Evolutionary conservation across 2,797 vertebrate species (phyloP).

Genomic region (Octomys mimax): DNA sequence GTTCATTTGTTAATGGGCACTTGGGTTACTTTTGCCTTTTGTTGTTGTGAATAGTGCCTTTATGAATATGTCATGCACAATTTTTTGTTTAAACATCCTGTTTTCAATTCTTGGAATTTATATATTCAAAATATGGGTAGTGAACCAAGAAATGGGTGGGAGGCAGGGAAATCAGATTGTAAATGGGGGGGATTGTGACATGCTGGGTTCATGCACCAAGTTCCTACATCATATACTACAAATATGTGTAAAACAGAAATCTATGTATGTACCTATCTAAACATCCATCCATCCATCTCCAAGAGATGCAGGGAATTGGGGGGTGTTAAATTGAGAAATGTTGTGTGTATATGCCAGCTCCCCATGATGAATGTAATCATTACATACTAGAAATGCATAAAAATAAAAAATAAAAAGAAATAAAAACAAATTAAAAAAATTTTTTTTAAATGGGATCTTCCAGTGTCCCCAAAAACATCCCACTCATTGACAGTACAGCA

Average conservation of each 20-base stretch:
- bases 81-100: slow-evolving; percentile 22
- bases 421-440: background rate
- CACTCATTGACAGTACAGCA: no score
- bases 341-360: background rate
- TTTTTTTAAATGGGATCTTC: no score
- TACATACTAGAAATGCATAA: background rate
- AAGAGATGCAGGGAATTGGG: background rate
- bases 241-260: background rate
- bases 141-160: background rate
- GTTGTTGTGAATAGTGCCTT: background rate
- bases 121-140: background rate
- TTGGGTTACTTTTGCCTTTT: background rate
- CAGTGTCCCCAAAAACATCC: no score
- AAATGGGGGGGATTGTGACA: background rate
- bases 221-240: background rate
- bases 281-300: background rate
- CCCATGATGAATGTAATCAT: background rate
- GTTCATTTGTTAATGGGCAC: background rate
- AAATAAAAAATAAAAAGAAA: background rate
- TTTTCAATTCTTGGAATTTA: background rate
- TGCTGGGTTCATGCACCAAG: background rate
- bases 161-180: background rate
- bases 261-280: background rate
- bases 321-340: background rate
- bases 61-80: background rate